phyloP scores from a whole-genome alignment of 2,797 vertebrate genomes.

The Parambassis ranga region DNA sequence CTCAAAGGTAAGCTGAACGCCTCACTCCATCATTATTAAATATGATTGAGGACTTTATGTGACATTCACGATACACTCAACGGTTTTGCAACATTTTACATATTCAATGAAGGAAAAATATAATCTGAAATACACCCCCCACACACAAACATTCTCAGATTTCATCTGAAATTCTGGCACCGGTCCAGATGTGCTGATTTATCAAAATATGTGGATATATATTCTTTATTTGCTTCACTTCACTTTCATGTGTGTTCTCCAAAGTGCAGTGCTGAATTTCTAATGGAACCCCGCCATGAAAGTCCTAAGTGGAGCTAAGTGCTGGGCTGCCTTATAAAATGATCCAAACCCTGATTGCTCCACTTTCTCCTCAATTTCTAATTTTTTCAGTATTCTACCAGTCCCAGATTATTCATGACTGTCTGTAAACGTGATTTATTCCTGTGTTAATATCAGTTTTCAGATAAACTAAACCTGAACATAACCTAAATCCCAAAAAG shows the following conservation, averaged over 20 bases:
- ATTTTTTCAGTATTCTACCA: too few relatives aligned
- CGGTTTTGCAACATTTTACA: conserved; percentile 20
- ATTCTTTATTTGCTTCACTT: background rate
- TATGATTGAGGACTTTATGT: conserved; percentile 47
- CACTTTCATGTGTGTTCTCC: background rate
- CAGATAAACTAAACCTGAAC: too few relatives aligned
- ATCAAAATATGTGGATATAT: background rate
- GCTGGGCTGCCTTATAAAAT: background rate
- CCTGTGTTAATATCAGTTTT: too few relatives aligned
- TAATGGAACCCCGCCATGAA: background rate
- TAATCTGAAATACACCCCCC: background rate
- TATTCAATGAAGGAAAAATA: background rate
- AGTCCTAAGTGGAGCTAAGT: background rate
- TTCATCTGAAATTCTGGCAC: background rate
- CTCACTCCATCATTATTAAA: conserved; percentile 49
- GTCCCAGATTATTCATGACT: too few relatives aligned
- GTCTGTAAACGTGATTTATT: too few relatives aligned
- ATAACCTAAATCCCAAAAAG: too few relatives aligned
- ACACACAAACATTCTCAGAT: background rate
- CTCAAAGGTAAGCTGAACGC: conserved; percentile 76
- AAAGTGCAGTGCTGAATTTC: background rate
- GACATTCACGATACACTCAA: conserved; percentile 21
- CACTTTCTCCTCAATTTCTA: background rate
- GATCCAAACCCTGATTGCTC: background rate
- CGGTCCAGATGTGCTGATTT: background rate